Base-by-base conservation (phyloP, 2,888 invertebrate genomes). In the Hirudinaria manillensis region DNA sequence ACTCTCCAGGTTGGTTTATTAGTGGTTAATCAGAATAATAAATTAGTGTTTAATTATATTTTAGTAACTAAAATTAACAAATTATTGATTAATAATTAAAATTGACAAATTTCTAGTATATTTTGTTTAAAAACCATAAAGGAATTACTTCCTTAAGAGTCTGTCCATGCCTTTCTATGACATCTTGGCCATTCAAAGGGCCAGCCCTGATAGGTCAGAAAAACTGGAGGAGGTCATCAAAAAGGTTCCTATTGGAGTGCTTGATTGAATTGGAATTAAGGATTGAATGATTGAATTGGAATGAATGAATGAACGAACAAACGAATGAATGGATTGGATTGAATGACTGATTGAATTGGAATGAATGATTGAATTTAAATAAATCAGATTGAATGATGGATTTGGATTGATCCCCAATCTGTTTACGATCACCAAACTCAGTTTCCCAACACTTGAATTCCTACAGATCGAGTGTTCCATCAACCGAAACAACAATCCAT, bases 171-270 rank as follows among this genome's bases (percentile, higher is more conserved):
- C 68, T 1, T 32, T 68, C 34, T 32, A 68, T 34, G 68, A 68
- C 68, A 68, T 68, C 6, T 13, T 68, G 32, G 36, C 68, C 7
- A 29, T 34, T n/a, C 32, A 36, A 16, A 68, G 32, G 27, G 32
- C n/a, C 68, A 68, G 34, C 21, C 68, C 36, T 4, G 68, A 68
- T 29, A 68, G 68, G 32, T n/a, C 32, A n/a, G 68, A 68, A 1
- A 68, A 68, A 36, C 68, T 68, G 2, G 68, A 68, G 32, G 68
- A 32, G 32, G 68, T 68, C 36, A 36, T 68, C 68, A 68, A 68
- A 34, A 68, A 68, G 68, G 68, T 68, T 34, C 29, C 45, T 45
- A 45, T 45, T 45, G 45, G 45, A 6, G n/a, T n/a, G n/a, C n/a
- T n/a, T n/a, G n/a, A n/a, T n/a, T n/a, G n/a, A n/a, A n/a, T n/a